Conservation (phyloP, 2,888 invertebrate genomes). For the Orthonevra nobilis region DNA sequence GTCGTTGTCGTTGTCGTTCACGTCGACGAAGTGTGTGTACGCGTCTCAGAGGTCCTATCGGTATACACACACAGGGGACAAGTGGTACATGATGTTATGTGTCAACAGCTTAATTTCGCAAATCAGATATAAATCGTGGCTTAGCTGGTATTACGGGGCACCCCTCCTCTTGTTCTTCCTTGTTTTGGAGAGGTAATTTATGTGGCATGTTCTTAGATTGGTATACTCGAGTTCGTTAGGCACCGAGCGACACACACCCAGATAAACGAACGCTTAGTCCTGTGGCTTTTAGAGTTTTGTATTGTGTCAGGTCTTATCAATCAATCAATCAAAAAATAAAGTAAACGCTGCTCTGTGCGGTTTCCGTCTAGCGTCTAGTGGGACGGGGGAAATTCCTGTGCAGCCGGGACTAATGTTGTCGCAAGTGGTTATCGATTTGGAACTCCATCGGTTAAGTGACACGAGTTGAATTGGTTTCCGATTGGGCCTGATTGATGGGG, state of each 20-base stretch:
- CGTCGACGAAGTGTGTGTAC: constrained; percentile 51
- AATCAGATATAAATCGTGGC: constrained; percentile 71
- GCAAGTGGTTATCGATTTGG: constrained; percentile 53
- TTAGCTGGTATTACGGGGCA: constrained; percentile 45
- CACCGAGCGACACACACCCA: constrained; percentile 19
- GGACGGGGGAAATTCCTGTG: constrained; percentile 55
- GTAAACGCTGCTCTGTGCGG: constrained; percentile 9
- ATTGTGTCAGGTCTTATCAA: constrained; percentile 67
- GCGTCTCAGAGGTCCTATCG: constrained; percentile 46
- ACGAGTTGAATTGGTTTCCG: constrained; percentile 61
- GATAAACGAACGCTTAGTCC: constrained; percentile 23
- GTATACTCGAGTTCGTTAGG: constrained; percentile 63
- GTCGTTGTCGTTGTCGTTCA: constrained; percentile 6
- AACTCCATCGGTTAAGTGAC: constrained; percentile 58
- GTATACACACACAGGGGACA: constrained; percentile 72
- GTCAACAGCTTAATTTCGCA: constrained; percentile 80
- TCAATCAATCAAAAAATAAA: constrained; percentile 69
- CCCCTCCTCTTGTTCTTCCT: constrained; percentile 40
- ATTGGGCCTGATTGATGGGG: constrained; percentile 62
- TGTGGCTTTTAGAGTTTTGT: constrained; percentile 55
- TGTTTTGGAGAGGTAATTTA: constrained; percentile 57
- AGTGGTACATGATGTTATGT: constrained; percentile 80
- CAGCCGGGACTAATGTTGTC: constrained; percentile 49
- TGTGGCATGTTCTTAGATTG: constrained; percentile 61
- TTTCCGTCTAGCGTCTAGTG: constrained; percentile 12